A percentile compares a stretch with the other conserved stretches of the same genome.
Conservation (phyloP, 1,140 invertebrate genomes). For the Drosophila tropicalis region DNA sequence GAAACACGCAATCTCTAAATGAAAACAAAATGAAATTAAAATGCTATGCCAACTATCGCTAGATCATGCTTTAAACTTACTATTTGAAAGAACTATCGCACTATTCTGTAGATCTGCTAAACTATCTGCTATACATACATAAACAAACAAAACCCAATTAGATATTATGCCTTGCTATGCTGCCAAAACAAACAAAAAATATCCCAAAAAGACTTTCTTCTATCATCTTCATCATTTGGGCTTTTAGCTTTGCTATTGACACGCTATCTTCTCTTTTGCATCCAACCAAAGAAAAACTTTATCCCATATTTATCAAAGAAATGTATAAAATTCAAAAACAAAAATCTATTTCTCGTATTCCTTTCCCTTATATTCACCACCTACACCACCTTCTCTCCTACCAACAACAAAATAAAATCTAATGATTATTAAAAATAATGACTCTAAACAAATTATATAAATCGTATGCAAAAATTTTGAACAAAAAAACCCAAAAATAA, state of each 20-base stretch:
- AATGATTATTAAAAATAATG: slow-evolving; percentile 64
- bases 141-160: slow-evolving; percentile 11
- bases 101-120: slow-evolving; percentile 58
- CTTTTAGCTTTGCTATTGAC: slow-evolving; percentile 57
- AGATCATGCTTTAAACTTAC: slow-evolving; percentile 62
- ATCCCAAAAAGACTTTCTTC: slow-evolving; percentile 3
- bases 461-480: slow-evolving; percentile 38
- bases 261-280: slow-evolving; percentile 23
- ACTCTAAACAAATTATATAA: slow-evolving; percentile 53
- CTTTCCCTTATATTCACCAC: slow-evolving; percentile 53
- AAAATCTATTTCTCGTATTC: slow-evolving; percentile 37
- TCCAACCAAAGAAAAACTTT: slow-evolving; percentile 27
- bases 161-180: slow-evolving; percentile 34
- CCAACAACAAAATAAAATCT: slow-evolving; percentile 8
- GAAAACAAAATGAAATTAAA: slow-evolving; percentile 30
- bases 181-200: background rate
- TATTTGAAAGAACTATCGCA: slow-evolving; percentile 60
- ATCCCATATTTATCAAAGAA: slow-evolving; percentile 19
- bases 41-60: slow-evolving; percentile 77
- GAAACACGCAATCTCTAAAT: slow-evolving; percentile 5
- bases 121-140: slow-evolving; percentile 29
- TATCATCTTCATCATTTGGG: slow-evolving; percentile 14
- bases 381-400: slow-evolving; percentile 43
- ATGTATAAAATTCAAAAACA: slow-evolving; percentile 49
- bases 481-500: slow-evolving; percentile 38